A percentile compares a stretch with the other conserved stretches of the same genome.
These are phyloP conservation scores for Apis laboriosa DNA, from an alignment of 1,140 invertebrate genomes.

Conservation along the genomic window DNA sequence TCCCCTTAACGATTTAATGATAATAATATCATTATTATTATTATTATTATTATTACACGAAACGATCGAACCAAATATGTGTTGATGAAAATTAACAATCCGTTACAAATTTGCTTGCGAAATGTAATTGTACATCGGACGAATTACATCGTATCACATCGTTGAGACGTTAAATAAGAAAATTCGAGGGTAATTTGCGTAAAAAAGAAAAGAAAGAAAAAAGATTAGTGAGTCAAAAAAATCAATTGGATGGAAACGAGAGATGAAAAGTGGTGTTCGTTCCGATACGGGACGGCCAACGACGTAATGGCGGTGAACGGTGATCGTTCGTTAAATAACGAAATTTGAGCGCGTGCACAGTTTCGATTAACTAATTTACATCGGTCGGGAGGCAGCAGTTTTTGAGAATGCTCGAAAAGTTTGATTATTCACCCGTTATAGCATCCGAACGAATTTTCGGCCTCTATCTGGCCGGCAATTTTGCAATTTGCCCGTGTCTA, in stretches of 20 bases:
- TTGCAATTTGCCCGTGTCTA: neutral
- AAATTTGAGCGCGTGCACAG: neutral
- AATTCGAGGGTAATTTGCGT: neutral
- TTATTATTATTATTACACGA: no score
- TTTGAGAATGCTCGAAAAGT: conserved; percentile 3
- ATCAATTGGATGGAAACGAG: no score
- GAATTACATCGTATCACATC: no score
- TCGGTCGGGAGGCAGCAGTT: neutral
- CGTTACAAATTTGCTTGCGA: no score
- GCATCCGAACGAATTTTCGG: neutral
- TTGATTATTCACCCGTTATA: neutral
- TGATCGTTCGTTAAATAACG: neutral
- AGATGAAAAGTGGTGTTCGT: neutral
- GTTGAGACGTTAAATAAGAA: neutral
- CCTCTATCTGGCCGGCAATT: neutral
- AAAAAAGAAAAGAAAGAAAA: neutral
- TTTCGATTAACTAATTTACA: conserved; percentile 27
- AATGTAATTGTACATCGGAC: no score
- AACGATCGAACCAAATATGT: no score
- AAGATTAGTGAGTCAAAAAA: no score
- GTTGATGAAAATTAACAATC: no score
- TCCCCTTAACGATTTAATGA: no score
- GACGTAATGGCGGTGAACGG: neutral
- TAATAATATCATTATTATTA: no score
- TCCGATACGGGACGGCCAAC: no score